Conservation (phyloP, 23 tunicate species). For the Diplosoma virens region DNA sequence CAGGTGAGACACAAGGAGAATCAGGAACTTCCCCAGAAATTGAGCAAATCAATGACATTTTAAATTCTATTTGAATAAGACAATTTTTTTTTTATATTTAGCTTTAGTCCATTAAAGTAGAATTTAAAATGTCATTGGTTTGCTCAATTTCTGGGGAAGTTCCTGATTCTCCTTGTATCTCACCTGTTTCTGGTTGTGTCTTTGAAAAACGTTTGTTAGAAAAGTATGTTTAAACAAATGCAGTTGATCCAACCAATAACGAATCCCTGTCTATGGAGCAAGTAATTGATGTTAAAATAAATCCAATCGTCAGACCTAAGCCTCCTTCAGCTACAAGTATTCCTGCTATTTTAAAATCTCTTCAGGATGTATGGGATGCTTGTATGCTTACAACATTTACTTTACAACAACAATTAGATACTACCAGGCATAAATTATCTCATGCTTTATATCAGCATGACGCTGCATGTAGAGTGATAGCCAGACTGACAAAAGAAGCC, state of each 20-base stretch:
- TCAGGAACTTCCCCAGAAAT: slow-evolving; percentile 94
- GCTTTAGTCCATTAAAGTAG: no score
- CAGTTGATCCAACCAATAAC: slow-evolving; percentile 76
- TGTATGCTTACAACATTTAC: slow-evolving; percentile 83
- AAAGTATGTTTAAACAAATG: slow-evolving; percentile 85
- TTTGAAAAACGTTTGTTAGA: slow-evolving; percentile 85
- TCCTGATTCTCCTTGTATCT: slow-evolving; percentile 76
- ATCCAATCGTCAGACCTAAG: slow-evolving; percentile 83
- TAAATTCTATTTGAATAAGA: no score
- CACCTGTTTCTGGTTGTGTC: slow-evolving; percentile 80
- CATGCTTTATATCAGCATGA: slow-evolving; percentile 97
- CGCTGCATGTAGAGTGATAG: slow-evolving; percentile 98
- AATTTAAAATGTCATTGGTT: slow-evolving; percentile 37
- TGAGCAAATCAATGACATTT: slow-evolving; percentile 39
- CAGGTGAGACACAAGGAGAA: slow-evolving; percentile 71
- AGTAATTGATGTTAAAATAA: slow-evolving; percentile 63
- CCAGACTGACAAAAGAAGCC: slow-evolving; percentile 86
- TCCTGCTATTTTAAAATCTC: slow-evolving; percentile 89
- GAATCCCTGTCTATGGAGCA: slow-evolving; percentile 75
- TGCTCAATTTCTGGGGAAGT: slow-evolving; percentile 85
- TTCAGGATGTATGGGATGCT: slow-evolving; percentile 99
- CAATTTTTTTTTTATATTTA: no score
- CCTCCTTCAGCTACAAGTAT: slow-evolving; percentile 97
- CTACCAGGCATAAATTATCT: slow-evolving; percentile 91
- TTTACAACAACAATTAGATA: slow-evolving; percentile 70